These are phyloP conservation scores for Drosophila triauraria DNA, from an alignment of 1,140 invertebrate species.

Conservation along the genomic window DNA sequence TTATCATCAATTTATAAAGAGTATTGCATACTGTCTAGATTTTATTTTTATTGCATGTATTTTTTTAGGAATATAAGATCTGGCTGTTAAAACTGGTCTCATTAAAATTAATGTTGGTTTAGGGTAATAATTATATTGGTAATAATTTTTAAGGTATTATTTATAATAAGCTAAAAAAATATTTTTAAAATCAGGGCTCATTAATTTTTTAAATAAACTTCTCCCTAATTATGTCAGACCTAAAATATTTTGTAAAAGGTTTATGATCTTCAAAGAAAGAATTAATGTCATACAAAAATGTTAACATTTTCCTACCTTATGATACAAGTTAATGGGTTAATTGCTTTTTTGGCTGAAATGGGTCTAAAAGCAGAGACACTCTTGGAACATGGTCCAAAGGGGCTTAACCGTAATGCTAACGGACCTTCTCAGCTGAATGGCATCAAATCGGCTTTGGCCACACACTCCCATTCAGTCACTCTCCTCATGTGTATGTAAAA, in stretches of 20 bases:
- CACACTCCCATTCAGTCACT: conserved; percentile 5
- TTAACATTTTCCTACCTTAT: background rate
- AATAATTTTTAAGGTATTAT: too few species aligned
- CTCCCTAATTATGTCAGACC: too few species aligned
- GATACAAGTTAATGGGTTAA: background rate
- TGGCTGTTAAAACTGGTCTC: background rate
- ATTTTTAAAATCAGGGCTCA: too few species aligned
- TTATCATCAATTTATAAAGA: too few species aligned
- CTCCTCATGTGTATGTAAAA: conserved; percentile 50
- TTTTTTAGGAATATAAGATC: background rate
- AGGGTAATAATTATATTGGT: background rate
- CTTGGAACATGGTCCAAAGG: conserved; percentile 32
- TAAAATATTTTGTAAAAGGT: too few species aligned
- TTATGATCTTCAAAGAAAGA: too few species aligned
- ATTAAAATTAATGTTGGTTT: too few species aligned
- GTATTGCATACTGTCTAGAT: too few species aligned
- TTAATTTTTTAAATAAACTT: too few species aligned
- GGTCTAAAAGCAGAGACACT: conserved; percentile 8
- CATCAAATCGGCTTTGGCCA: conserved; percentile 46
- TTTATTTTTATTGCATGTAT: too few species aligned
- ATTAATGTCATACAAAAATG: background rate
- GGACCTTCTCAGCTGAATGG: conserved; percentile 21
- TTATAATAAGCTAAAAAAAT: too few species aligned
- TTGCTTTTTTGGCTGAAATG: conserved; percentile 4
- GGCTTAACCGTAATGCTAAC: conserved; percentile 23